phyloP scores from a whole-genome alignment of 2,797 vertebrate genomes.

The Mus spretus region DNA sequence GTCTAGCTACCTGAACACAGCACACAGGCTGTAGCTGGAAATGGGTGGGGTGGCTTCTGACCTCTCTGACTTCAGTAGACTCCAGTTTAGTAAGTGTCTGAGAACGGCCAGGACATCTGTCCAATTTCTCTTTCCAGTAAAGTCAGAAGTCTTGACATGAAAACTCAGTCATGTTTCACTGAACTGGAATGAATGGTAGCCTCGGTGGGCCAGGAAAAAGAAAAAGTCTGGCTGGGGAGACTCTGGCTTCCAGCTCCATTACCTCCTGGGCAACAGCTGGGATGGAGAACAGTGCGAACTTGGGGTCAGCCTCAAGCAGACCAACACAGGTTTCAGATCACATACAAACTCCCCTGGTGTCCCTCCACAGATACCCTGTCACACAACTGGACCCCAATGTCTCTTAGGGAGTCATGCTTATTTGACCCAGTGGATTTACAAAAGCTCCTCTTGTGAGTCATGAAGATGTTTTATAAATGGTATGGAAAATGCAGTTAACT shows the following conservation, averaged over 20 bases:
- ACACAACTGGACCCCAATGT: not conserved
- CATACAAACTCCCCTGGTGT: not conserved
- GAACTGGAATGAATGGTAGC: conserved; percentile 26
- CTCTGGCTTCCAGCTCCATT: not conserved
- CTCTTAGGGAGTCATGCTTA: conserved; percentile 43
- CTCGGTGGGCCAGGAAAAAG: conserved; percentile 62
- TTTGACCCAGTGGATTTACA: not conserved
- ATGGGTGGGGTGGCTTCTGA: not conserved
- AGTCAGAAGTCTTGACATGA: conserved; percentile 76
- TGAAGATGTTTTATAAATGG: conserved; percentile 67
- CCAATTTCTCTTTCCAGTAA: conserved; percentile 79
- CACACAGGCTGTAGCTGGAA: not conserved
- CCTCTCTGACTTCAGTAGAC: not conserved
- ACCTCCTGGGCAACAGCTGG: not conserved
- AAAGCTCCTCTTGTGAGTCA: conserved; percentile 38
- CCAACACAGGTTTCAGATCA: not conserved
- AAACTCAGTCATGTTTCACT: conserved; percentile 62
- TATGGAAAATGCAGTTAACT: conserved; percentile 35
- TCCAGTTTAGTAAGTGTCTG: not conserved
- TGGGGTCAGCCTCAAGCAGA: not conserved
- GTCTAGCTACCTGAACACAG: not conserved
- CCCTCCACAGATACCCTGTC: not conserved
- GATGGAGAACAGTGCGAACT: not conserved
- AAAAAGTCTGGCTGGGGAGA: not conserved
- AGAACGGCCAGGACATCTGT: conserved; percentile 29